A percentile compares a stretch with the other conserved stretches of the same genome.
Conservation (phyloP, 2,888 invertebrate genomes). For the Stramonita haemastoma region DNA sequence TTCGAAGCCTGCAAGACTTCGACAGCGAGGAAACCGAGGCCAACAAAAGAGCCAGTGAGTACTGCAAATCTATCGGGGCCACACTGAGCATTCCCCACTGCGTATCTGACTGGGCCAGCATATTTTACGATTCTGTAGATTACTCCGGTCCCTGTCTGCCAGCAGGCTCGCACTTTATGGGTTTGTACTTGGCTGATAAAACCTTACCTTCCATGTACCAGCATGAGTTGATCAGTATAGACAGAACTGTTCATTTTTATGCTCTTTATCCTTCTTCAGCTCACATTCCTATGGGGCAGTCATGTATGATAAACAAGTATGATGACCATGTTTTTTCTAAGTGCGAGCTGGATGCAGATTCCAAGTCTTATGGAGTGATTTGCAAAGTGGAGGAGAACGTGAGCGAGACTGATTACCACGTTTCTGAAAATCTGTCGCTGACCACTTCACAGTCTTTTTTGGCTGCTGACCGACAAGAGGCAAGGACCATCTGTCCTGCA, state of each 20-base stretch:
- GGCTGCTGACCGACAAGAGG: not conserved
- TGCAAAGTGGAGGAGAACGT: not conserved
- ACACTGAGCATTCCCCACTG: not conserved
- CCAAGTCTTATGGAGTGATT: not conserved
- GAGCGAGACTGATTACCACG: not conserved
- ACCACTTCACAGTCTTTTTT: not conserved
- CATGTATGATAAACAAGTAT: not conserved
- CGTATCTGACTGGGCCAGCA: no score
- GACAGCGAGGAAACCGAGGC: no score
- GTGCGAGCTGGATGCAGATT: not conserved
- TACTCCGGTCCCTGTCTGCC: not conserved
- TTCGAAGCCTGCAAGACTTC: no score
- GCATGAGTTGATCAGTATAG: not conserved
- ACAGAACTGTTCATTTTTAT: not conserved
- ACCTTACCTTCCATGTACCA: not conserved
- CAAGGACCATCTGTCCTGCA: not conserved
- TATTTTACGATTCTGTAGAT: not conserved
- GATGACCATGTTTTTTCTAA: not conserved
- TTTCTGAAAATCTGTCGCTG: not conserved
- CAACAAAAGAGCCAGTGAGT: not conserved
- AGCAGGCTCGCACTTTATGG: not conserved
- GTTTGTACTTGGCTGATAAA: not conserved
- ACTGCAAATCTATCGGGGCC: not conserved
- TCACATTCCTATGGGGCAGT: no score
- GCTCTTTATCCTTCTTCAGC: not conserved